Conservation (phyloP, 2,888 invertebrate species). For the Eupithecia insigniata region DNA sequence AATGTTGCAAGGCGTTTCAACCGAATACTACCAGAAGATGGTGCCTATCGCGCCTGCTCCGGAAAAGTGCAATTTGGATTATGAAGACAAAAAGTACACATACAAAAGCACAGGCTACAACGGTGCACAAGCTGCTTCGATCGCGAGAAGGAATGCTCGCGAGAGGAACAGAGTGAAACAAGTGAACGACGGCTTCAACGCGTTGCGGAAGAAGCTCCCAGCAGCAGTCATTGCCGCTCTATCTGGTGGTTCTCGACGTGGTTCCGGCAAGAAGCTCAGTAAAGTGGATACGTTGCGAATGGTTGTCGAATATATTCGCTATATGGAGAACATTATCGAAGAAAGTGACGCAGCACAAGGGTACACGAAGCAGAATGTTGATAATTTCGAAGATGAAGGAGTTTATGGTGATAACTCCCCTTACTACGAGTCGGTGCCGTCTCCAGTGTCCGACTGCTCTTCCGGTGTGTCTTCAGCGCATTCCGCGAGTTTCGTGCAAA, state of each 20-base stretch:
- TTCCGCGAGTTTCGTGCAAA: constrained; percentile 58
- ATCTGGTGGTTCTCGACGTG: constrained; percentile 86
- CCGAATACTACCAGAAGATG: constrained; percentile 59
- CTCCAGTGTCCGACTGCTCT: constrained; percentile 88
- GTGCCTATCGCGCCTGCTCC: constrained; percentile 84
- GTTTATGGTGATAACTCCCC: constrained; percentile 72
- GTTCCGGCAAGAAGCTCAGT: constrained; percentile 92
- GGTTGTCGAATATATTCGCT: constrained; percentile 95
- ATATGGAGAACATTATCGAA: constrained; percentile 90
- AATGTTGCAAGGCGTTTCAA: constrained; percentile 63
- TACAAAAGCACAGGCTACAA: constrained; percentile 82
- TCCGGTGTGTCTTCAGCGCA: constrained; percentile 79
- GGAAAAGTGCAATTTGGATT: constrained; percentile 63
- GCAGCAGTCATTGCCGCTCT: constrained; percentile 89
- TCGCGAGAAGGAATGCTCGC: constrained; percentile 95
- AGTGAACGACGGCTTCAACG: constrained; percentile 96
- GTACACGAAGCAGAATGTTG: constrained; percentile 48
- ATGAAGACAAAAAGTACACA: constrained; percentile 85
- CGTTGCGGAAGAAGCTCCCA: constrained; percentile 93
- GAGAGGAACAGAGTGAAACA: constrained; percentile 97
- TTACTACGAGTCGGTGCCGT: constrained; percentile 82
- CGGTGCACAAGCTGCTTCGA: constrained; percentile 90
- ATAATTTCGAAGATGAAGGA: constrained; percentile 66
- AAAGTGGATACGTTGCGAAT: constrained; percentile 95
- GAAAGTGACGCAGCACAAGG: constrained; percentile 85